Percentiles rank a stretch among this genome's conserved stretches.
These are phyloP conservation scores for Drosophila monieri DNA, from an alignment of 2,888 invertebrate species.

Conservation along the genomic window DNA sequence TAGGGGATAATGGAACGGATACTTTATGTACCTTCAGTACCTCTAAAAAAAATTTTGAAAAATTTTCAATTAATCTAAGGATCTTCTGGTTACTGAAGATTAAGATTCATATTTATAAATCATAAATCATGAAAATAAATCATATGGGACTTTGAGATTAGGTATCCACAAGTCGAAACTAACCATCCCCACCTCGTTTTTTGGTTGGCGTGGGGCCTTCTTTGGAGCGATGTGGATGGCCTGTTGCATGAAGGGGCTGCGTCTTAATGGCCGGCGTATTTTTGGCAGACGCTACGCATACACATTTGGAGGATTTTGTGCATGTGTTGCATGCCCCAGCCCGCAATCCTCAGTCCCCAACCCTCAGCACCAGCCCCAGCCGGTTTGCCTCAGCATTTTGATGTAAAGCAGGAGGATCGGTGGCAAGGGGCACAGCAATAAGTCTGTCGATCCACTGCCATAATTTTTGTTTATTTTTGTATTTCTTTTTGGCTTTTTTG, in stretches of 20 bases:
- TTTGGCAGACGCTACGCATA: constrained; percentile 80
- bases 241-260: constrained; percentile 37
- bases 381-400: constrained; percentile 60
- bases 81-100: no score
- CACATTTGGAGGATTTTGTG: constrained; percentile 65
- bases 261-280: constrained; percentile 75
- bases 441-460: constrained; percentile 79
- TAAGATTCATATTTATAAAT: no score
- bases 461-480: constrained; percentile 72
- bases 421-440: constrained; percentile 56
- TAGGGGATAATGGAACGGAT: background rate
- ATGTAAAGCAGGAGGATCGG: constrained; percentile 35
- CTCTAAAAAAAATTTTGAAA: no score
- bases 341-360: constrained; percentile 12
- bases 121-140: no score
- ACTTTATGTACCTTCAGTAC: no score
- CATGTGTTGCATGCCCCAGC: constrained; percentile 25
- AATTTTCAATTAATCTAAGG: no score
- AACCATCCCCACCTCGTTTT: background rate
- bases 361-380: constrained; percentile 38
- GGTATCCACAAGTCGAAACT: constrained; percentile 6
- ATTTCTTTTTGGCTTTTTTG: constrained; percentile 46
- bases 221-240: constrained; percentile 18
- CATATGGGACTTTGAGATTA: no score
- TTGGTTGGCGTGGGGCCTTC: constrained; percentile 47